phyloP scores from a whole-genome alignment of 1,140 invertebrate genomes.

The Potamilus streckersoni region DNA sequence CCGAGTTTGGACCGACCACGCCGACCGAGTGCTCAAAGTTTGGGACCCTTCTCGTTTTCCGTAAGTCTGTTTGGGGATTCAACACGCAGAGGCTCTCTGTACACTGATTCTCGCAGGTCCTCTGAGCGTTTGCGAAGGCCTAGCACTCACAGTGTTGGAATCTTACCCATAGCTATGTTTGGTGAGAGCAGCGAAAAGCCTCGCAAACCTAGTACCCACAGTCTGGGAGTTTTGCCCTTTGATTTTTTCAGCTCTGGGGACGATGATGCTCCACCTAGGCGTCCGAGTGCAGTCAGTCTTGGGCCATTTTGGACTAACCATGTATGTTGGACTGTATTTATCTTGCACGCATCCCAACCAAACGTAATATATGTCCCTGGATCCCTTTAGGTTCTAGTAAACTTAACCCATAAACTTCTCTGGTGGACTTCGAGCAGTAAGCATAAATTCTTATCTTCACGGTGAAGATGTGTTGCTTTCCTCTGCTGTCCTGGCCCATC shows the following conservation, averaged over 20 bases:
- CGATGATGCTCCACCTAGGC: constrained; percentile 42
- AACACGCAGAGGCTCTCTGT: constrained; percentile 41
- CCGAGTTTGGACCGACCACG: constrained; percentile 49
- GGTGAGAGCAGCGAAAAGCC: constrained; percentile 56
- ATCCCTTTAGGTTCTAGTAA: background rate
- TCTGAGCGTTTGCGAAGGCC: constrained; percentile 48
- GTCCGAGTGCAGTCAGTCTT: constrained; percentile 55
- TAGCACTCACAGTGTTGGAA: constrained; percentile 59
- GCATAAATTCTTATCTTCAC: background rate
- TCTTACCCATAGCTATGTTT: constrained; percentile 59
- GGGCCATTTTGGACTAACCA: constrained; percentile 53
- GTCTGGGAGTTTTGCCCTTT: constrained; percentile 54
- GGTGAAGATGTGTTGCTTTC: constrained; percentile 2
- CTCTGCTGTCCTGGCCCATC: background rate
- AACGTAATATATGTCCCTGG: background rate
- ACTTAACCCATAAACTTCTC: constrained; percentile 1
- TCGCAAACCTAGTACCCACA: constrained; percentile 59
- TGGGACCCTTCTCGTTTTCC: constrained; percentile 54
- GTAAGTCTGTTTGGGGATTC: constrained; percentile 61
- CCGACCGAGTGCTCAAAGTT: constrained; percentile 58
- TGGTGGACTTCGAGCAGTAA: background rate
- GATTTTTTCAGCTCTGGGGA: constrained; percentile 43
- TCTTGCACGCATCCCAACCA: background rate
- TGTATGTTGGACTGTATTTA: constrained; percentile 42
- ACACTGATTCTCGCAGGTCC: constrained; percentile 34